phyloP scores from a whole-genome alignment of 2,113 vertebrate species.

The Cyprinodon tularosa region DNA sequence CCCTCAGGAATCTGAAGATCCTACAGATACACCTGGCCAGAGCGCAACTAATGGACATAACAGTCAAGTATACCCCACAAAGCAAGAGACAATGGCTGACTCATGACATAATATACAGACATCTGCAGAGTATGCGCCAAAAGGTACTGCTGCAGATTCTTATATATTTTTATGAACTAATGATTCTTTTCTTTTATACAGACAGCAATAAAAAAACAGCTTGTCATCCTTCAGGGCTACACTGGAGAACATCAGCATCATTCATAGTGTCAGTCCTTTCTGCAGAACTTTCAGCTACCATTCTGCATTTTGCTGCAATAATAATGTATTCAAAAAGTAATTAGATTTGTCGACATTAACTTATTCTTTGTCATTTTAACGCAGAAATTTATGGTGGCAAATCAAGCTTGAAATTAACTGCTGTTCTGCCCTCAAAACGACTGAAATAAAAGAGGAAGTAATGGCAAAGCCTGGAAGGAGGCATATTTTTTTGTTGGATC shows the following conservation, averaged over 20 bases:
- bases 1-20: background rate
- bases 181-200: conserved; percentile 3
- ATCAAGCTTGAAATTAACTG: conserved; percentile 1
- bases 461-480: background rate
- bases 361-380: background rate
- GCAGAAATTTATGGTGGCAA: background rate
- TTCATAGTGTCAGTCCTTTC: background rate
- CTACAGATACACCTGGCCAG: too few relatives aligned
- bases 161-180: background rate
- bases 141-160: conserved; percentile 17
- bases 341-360: background rate
- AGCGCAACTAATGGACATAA: conserved; percentile 2
- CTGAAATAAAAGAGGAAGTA: background rate
- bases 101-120: conserved; percentile 29
- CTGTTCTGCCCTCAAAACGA: background rate
- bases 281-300: background rate
- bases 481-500: background rate
- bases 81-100: conserved; percentile 14
- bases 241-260: background rate
- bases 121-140: background rate
- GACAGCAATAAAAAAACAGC: background rate
- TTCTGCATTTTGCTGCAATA: background rate
- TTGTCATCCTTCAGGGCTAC: background rate
- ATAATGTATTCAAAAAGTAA: background rate
- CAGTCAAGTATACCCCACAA: background rate